Percentiles rank a stretch among this genome's conserved stretches.
phyloP scores from a whole-genome alignment of 1,140 invertebrate species.

The Lasioglossum baleicum region DNA sequence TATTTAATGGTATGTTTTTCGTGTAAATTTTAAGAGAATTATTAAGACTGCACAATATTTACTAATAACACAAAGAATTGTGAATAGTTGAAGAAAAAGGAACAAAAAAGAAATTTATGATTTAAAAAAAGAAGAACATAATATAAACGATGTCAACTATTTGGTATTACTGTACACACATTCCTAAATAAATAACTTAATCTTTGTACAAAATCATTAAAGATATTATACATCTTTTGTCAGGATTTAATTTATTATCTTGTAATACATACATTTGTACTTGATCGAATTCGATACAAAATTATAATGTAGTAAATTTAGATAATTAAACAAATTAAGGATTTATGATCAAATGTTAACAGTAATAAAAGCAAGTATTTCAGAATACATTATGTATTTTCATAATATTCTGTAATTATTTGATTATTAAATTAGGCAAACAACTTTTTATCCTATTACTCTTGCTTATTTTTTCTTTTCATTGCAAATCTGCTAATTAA shows the following conservation, averaged over 20 bases:
- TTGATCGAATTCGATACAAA: too few relatives aligned
- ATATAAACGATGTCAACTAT: not conserved
- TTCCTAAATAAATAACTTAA: conserved; percentile 24
- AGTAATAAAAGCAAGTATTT: not conserved
- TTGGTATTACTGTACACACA: conserved; percentile 37
- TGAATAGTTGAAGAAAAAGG: too few relatives aligned
- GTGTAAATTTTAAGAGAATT: not conserved
- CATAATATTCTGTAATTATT: not conserved
- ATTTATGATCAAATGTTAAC: not conserved
- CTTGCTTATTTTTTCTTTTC: too few relatives aligned
- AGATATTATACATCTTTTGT: not conserved
- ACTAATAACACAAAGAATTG: not conserved
- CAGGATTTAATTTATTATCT: conserved; percentile 33
- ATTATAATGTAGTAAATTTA: too few relatives aligned
- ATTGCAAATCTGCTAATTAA: too few relatives aligned
- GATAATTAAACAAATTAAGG: not conserved
- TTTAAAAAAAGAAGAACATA: too few relatives aligned
- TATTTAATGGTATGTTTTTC: conserved; percentile 17
- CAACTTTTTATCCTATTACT: too few relatives aligned
- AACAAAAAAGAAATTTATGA: too few relatives aligned
- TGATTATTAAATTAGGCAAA: too few relatives aligned
- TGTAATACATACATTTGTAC: not conserved
- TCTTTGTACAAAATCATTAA: conserved; percentile 39
- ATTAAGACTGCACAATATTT: conserved; percentile 32
- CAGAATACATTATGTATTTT: conserved; percentile 15